A percentile compares a stretch with the other conserved stretches of the same genome.
phyloP scores from a whole-genome alignment of 2,888 invertebrate genomes.

The Stictocephala bisonia region DNA sequence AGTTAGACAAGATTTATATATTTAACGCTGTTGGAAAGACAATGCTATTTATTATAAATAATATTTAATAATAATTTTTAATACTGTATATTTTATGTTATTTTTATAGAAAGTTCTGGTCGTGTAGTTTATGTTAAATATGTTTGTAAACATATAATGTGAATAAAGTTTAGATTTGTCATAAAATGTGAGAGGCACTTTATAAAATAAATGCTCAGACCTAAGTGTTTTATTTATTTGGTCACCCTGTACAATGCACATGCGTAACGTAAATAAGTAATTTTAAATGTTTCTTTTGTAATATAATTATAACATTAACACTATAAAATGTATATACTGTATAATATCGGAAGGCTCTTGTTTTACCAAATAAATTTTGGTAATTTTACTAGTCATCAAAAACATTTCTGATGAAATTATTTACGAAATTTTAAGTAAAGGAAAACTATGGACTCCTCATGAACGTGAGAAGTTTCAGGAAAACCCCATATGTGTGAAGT shows the following conservation, averaged over 20 bases:
- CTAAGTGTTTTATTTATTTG: neutral
- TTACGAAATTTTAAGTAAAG: too few relatives aligned
- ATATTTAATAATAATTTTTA: slow-evolving; percentile 9
- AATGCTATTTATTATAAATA: slow-evolving; percentile 1
- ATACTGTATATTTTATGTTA: neutral
- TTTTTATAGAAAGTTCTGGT: slow-evolving; percentile 30
- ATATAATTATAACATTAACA: too few relatives aligned
- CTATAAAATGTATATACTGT: too few relatives aligned
- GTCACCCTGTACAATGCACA: neutral
- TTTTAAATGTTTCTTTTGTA: too few relatives aligned
- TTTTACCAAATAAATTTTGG: too few relatives aligned
- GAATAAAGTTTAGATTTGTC: slow-evolving; percentile 13
- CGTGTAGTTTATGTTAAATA: slow-evolving; percentile 22
- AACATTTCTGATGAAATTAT: too few relatives aligned
- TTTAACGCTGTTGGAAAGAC: neutral
- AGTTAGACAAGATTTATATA: neutral
- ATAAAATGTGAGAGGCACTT: neutral
- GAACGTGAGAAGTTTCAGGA: too few relatives aligned
- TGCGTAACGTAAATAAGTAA: too few relatives aligned
- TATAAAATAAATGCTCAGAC: neutral
- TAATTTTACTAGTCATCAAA: too few relatives aligned
- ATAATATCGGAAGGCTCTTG: too few relatives aligned
- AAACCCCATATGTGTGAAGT: too few relatives aligned
- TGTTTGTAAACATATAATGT: slow-evolving; percentile 26
- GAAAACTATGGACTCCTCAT: too few relatives aligned